Evolutionary conservation across 2,797 vertebrate genomes (phyloP).

Genomic region (Esox lucius): DNA sequence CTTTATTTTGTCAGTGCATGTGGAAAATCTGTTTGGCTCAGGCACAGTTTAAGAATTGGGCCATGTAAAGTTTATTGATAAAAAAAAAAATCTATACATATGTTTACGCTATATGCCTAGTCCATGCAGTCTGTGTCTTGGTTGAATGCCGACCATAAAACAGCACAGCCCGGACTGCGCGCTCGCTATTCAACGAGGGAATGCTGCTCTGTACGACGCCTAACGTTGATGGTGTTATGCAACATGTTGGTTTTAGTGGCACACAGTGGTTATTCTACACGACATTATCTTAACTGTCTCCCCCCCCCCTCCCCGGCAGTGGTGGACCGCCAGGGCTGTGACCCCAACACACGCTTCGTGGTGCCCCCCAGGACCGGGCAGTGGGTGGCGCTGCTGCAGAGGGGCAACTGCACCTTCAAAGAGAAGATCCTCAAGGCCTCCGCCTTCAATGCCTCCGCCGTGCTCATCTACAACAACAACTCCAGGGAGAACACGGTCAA

Average conservation of each 20-base stretch:
- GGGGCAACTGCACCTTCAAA: conserved; percentile 95
- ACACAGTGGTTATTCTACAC: background rate
- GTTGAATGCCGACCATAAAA: too few species aligned
- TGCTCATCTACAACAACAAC: conserved; percentile 96
- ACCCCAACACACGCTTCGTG: conserved; percentile 88
- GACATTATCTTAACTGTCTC: background rate
- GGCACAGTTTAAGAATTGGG: too few species aligned
- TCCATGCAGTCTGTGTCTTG: too few species aligned
- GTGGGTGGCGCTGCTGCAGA: conserved; percentile 94
- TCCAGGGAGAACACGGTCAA: conserved; percentile 88
- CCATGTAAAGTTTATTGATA: too few species aligned
- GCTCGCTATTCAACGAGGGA: too few species aligned
- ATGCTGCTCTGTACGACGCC: too few species aligned
- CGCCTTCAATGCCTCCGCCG: conserved; percentile 88
- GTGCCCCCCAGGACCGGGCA: conserved; percentile 86
- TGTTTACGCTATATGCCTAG: too few species aligned
- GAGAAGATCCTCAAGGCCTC: conserved; percentile 95
- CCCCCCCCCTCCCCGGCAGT: conserved; percentile 59
- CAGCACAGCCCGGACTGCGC: too few species aligned
- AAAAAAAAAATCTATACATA: too few species aligned
- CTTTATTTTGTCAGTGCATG: too few species aligned
- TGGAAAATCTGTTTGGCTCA: too few species aligned
- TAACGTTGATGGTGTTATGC: background rate
- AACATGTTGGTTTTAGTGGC: background rate
- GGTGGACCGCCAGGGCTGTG: conserved; percentile 92